Conservation (phyloP, 2,888 invertebrate genomes). For the Camponotus fellah region DNA sequence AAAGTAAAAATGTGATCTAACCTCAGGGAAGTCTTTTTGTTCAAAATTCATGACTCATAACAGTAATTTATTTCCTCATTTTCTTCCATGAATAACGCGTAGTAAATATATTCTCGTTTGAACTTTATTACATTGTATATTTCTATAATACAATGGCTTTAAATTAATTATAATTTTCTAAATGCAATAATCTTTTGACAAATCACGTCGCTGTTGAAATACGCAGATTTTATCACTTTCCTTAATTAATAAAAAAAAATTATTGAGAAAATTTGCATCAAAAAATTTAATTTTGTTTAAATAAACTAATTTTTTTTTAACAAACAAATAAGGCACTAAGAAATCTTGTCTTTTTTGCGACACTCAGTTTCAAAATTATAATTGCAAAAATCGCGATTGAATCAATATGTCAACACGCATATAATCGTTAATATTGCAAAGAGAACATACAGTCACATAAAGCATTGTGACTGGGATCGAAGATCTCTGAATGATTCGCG, state of each 20-base stretch:
- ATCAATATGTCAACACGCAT: not conserved
- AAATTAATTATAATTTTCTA: not conserved
- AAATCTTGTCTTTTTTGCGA: not conserved
- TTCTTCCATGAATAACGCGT: not conserved
- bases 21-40: not conserved
- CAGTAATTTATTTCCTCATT: not conserved
- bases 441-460: not conserved
- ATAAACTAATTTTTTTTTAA: not conserved
- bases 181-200: not conserved
- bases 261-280: not conserved
- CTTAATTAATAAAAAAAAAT: not conserved
- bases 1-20: not conserved
- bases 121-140: not conserved
- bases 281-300: not conserved
- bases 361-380: not conserved
- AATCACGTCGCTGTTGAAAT: not conserved
- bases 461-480: conserved; percentile 16
- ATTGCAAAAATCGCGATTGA: not conserved
- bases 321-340: not conserved
- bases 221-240: not conserved
- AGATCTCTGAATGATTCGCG: conserved; percentile 35
- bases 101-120: not conserved
- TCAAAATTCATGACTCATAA: not conserved
- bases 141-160: not conserved
- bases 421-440: not conserved